A percentile compares a stretch with the other conserved stretches of the same genome.
phyloP scores from a whole-genome alignment of 1,140 invertebrate genomes.

The Lethocerus indicus region DNA sequence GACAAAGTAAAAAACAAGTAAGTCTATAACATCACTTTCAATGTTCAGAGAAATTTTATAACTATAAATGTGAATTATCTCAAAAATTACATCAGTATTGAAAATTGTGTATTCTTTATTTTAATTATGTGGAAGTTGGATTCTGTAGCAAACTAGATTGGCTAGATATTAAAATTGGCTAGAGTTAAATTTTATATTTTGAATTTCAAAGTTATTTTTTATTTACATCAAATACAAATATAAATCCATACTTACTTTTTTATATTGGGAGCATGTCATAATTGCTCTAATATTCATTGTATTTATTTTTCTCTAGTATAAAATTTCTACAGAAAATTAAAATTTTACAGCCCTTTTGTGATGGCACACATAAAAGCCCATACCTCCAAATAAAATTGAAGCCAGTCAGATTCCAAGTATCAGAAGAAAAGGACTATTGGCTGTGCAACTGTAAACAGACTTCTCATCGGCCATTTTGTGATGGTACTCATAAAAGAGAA shows the following conservation, averaged over 20 bases:
- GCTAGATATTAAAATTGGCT: neutral
- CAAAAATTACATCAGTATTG: no score
- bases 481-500: conserved; percentile 75
- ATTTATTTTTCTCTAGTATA: conserved; percentile 6
- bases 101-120: neutral
- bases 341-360: conserved; percentile 77
- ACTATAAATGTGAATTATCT: no score
- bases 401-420: conserved; percentile 68
- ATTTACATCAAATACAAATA: neutral
- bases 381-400: conserved; percentile 38
- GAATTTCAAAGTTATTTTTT: neutral
- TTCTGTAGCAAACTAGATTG: neutral
- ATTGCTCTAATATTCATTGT: neutral
- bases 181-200: neutral
- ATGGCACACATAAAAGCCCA: conserved; percentile 69
- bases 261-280: neutral
- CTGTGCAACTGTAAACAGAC: conserved; percentile 98
- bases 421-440: conserved; percentile 88
- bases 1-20: conserved; percentile 67
- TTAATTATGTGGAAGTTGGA: neutral
- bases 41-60: neutral
- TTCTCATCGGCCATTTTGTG: conserved; percentile 86
- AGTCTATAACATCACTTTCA: conserved; percentile 4
- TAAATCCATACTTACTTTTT: neutral
- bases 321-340: no score